These are phyloP conservation scores for Anoplius nigerrimus DNA, from an alignment of 2,888 invertebrate species.

Conservation along the genomic window DNA sequence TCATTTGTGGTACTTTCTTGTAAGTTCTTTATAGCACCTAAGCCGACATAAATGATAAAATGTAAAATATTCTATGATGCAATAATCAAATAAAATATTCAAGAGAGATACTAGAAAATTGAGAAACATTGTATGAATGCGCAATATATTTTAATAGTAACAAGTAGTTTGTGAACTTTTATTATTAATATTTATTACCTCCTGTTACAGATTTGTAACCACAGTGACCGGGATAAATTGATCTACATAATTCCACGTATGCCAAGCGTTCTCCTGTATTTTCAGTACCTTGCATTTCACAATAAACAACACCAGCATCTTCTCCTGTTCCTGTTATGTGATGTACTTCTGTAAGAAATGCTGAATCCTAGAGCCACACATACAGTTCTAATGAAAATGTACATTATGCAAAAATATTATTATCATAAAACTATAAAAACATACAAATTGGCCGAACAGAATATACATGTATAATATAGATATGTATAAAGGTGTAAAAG, in stretches of 20 bases:
- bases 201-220: conserved; percentile 92
- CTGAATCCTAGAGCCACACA: conserved; percentile 80
- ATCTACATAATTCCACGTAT: conserved; percentile 80
- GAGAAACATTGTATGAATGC: no score
- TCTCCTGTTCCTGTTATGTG: conserved; percentile 92
- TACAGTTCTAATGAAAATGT: not conserved
- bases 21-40: conserved; percentile 84
- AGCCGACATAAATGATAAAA: conserved; percentile 4
- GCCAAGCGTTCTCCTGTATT: conserved; percentile 86
- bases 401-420: not conserved
- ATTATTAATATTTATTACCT: conserved; percentile 74
- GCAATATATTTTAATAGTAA: no score
- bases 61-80: not conserved
- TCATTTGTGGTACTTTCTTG: conserved; percentile 86
- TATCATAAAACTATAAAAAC: not conserved
- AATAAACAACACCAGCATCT: conserved; percentile 96
- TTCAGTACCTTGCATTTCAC: conserved; percentile 94
- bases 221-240: conserved; percentile 87
- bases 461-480: no score
- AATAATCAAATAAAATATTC: not conserved
- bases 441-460: not conserved
- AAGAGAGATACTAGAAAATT: not conserved
- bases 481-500: not conserved
- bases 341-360: conserved; percentile 92
- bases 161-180: no score